Evolutionary conservation across 2,888 invertebrate species (phyloP), one percentile per base, ranked within the genome.

Genomic region (Phyllotreta striolata): DNA sequence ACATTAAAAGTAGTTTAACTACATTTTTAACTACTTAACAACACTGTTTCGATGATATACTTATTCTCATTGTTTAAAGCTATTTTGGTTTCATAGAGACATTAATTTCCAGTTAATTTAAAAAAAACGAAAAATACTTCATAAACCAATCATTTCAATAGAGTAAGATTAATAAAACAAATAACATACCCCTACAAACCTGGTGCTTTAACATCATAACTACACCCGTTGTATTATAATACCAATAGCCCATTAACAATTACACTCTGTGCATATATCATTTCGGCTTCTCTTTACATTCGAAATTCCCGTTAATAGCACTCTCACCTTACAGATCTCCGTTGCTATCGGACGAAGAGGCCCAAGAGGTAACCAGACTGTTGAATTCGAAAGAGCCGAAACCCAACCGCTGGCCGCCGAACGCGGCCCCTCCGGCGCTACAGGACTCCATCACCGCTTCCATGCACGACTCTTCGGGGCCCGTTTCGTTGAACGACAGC

Each of bases 331-430:
- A 49, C 83, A 91, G 91, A 82, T 90, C 91, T 86, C 91, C 91
- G 83, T 84, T 93, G 77, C 85, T 93, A 77, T 92, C 93, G 66
- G 94, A 95, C 81, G 94, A 94, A 83, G 93, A 94, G 83, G 94
- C 94, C 72, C 92, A 92, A 81, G 93, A 95, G 85, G 92, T 94
- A 72, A 91, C 91, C 72, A 88, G 91, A 78, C 86, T 95, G 79
- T 80, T 95, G 75, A 90, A 90, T 70, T 88, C 90, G 71, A 85
- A 85, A 79, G 78, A 78, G 41, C 69, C 70, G 39, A 75, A 72
- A 70, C 63, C 71, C 83, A 54, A 24, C 24, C 85, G 71, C 62
- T 78, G 78, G 77, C 74, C 74, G 46, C 76, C 77, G 8, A 76
- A 77, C 72, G 85, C 84, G 38, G 84, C 86, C 57, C 74, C 74